Conservation (phyloP, 2,888 invertebrate species). For the Ormia ochracea region DNA sequence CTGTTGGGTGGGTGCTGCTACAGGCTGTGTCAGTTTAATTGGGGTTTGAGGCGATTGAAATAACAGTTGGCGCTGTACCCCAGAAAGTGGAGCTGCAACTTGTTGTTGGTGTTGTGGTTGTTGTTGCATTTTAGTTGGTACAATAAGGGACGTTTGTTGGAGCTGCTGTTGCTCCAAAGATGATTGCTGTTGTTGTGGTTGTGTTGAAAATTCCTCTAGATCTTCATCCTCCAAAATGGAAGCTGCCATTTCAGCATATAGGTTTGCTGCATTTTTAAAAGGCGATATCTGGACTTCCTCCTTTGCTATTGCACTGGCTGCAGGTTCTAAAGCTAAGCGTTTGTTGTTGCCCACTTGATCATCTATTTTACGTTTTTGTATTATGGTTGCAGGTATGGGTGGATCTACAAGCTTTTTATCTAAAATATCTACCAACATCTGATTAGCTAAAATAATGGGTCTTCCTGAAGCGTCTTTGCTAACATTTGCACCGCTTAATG, state of each 20-base stretch:
- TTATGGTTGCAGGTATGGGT: slow-evolving; percentile 62
- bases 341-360: slow-evolving; percentile 73
- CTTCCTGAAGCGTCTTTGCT: slow-evolving; percentile 79
- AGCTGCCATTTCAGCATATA: slow-evolving; percentile 90
- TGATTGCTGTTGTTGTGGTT: slow-evolving; percentile 48
- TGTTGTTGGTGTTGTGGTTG: too few species aligned
- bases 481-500: slow-evolving; percentile 72
- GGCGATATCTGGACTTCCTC: slow-evolving; percentile 72
- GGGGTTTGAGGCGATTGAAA: slow-evolving; percentile 71
- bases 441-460: slow-evolving; percentile 78
- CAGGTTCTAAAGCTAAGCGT: slow-evolving; percentile 78
- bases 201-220: slow-evolving; percentile 72
- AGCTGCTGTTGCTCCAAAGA: slow-evolving; percentile 53
- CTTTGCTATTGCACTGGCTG: slow-evolving; percentile 55
- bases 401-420: slow-evolving; percentile 82
- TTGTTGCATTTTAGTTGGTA: slow-evolving; percentile 49
- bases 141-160: slow-evolving; percentile 60
- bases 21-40: slow-evolving; percentile 65
- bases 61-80: slow-evolving; percentile 73
- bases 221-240: slow-evolving; percentile 91
- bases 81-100: slow-evolving; percentile 66
- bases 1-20: slow-evolving; percentile 35
- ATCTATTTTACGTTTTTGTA: slow-evolving; percentile 68
- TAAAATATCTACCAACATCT: slow-evolving; percentile 89
- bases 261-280: slow-evolving; percentile 89